Base-by-base conservation (phyloP, 2,113 vertebrate genomes). In the Puntigrus tetrazona region DNA sequence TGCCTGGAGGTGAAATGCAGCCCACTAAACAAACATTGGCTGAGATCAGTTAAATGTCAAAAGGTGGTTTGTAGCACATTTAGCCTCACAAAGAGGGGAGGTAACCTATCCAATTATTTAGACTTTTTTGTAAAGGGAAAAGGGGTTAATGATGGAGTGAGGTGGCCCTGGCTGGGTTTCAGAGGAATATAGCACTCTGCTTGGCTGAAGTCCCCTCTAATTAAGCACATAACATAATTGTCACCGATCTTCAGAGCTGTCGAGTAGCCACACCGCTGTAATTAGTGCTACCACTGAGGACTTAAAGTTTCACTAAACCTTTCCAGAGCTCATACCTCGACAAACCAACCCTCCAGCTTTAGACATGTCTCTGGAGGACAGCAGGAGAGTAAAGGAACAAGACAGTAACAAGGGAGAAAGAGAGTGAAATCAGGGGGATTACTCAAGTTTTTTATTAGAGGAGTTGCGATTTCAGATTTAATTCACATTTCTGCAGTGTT, bases 221-320 rank as follows among this genome's bases (percentile, higher is more conserved):
- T 93, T 92, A 91, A 87, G 57, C 86, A 72, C n/a, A n/a, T n/a
- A 86, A 59, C 38, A 84, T 91, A 88, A 90, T 92, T 82, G 89
- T 86, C 87, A 82, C 83, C 73, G 85, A 87, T 84, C 85, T 88
- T 79, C 78, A 84, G 50, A 27, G 78, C 45, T 41, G 36, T 78
- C 29, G 50, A 75, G 38, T 11, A 9, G 83, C n/a, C n/a, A 29
- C 38, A 77, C 29, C 14, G n/a, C 86, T 83, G 81, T 74, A 86
- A 89, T 88, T 81, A 88, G 52, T 57, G 31, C 61, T 50, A 67
- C 65, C 13, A 43, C 9, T 22, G 45, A 77, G 14, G 31, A 47
- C 57, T 20, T 63, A 80, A 27, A 34, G 81, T 43, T 43, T 72
- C 18, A 47, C 65, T 61, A n/a, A 38, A 41, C 45, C 52, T 38